phyloP scores from a whole-genome alignment of 2,888 invertebrate genomes.

The Yponomeuta malinellus region DNA sequence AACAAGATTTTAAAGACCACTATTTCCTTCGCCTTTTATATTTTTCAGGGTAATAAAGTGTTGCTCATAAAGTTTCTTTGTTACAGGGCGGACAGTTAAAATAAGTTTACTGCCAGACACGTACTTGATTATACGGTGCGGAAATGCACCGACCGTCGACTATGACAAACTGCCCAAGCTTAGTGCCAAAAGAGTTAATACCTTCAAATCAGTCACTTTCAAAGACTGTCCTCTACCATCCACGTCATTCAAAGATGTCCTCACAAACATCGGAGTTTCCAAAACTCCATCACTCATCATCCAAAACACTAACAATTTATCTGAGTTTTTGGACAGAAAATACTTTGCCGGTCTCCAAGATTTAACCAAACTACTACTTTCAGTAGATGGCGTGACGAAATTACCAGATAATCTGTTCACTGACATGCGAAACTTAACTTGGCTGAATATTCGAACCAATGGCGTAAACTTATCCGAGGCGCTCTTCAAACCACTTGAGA shows the following conservation, averaged over 20 bases:
- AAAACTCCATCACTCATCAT: constrained; percentile 73
- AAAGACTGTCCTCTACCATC: constrained; percentile 73
- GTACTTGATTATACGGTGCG: constrained; percentile 63
- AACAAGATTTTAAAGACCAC: neutral
- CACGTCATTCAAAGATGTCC: constrained; percentile 64
- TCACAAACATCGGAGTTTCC: constrained; percentile 61
- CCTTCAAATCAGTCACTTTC: constrained; percentile 66
- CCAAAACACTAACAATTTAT: constrained; percentile 68
- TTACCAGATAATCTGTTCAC: constrained; percentile 78
- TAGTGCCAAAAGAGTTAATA: constrained; percentile 53
- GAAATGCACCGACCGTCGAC: constrained; percentile 55
- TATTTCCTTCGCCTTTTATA: neutral
- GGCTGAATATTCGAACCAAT: constrained; percentile 79
- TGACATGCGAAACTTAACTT: constrained; percentile 76
- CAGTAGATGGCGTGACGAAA: constrained; percentile 76
- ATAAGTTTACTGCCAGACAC: constrained; percentile 61
- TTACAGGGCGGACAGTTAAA: constrained; percentile 60
- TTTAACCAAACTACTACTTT: constrained; percentile 72
- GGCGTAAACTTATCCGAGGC: constrained; percentile 73
- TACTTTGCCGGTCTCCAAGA: constrained; percentile 76
- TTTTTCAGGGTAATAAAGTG: neutral
- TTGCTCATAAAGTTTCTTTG: constrained; percentile 22
- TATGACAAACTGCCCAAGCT: constrained; percentile 62
- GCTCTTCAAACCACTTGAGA: constrained; percentile 73
- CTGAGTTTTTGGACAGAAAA: constrained; percentile 72